These are phyloP conservation scores for Platyscapa corneri DNA, from an alignment of 1,140 invertebrate genomes.

Conservation along the genomic window DNA sequence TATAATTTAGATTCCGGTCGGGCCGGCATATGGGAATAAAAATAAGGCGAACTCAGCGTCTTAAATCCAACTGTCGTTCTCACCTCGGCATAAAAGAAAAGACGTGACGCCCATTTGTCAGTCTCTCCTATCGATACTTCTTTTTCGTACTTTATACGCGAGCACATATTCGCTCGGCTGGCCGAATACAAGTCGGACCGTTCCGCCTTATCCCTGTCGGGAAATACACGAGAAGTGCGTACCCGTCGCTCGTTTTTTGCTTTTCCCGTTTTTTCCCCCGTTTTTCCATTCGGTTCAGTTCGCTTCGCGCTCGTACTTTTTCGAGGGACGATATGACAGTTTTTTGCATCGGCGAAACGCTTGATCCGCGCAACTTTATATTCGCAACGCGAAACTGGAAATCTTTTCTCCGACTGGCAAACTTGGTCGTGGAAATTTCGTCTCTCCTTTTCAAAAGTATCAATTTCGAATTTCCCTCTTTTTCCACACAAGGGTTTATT, in stretches of 20 bases:
- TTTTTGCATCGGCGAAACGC: slow-evolving; percentile 8
- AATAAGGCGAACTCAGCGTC: slow-evolving; percentile 4
- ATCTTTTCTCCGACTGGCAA: neutral
- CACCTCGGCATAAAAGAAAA: slow-evolving; percentile 20
- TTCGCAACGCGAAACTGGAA: neutral
- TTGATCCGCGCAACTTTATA: neutral
- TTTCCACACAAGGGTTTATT: neutral
- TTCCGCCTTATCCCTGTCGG: slow-evolving; percentile 36
- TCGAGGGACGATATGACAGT: neutral
- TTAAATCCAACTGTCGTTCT: neutral
- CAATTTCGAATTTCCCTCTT: neutral
- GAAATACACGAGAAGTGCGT: neutral
- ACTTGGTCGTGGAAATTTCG: neutral
- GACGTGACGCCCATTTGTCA: slow-evolving; percentile 33
- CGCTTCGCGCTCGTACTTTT: neutral
- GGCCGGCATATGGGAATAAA: neutral
- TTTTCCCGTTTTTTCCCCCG: neutral
- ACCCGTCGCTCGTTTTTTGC: neutral
- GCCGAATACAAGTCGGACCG: neutral
- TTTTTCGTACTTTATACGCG: neutral
- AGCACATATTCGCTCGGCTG: neutral
- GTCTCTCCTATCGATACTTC: neutral
- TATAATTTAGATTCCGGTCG: neutral
- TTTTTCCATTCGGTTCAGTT: neutral
- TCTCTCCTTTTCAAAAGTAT: neutral